These are phyloP conservation scores for Chaenocephalus aceratus DNA, from an alignment of 2,113 vertebrate genomes.

Conservation along the genomic window DNA sequence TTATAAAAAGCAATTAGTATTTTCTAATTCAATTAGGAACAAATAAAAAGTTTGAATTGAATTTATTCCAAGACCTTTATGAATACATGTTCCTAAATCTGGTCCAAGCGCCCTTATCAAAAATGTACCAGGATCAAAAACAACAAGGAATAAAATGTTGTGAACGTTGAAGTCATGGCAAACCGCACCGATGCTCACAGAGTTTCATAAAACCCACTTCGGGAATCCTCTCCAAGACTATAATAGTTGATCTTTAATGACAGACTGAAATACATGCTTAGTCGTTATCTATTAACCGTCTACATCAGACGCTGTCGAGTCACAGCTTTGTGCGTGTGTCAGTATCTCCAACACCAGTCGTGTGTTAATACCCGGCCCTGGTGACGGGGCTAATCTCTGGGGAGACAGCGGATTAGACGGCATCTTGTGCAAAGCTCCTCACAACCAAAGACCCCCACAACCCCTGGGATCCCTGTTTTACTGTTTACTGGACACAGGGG, in stretches of 20 bases:
- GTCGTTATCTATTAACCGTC: conserved; percentile 16
- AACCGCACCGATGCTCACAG: background rate
- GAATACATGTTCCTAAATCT: too few relatives aligned
- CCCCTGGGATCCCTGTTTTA: conserved; percentile 27
- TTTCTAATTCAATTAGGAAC: too few relatives aligned
- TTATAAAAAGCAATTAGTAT: too few relatives aligned
- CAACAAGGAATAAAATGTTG: too few relatives aligned
- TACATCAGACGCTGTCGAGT: conserved; percentile 6
- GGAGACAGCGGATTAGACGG: conserved; percentile 71
- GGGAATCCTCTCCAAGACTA: background rate
- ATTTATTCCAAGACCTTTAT: too few relatives aligned
- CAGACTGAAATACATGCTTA: background rate
- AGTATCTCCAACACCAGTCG: conserved; percentile 50
- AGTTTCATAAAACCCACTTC: background rate
- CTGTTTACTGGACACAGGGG: conserved; percentile 30
- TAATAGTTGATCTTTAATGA: conserved; percentile 16
- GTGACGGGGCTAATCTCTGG: conserved; percentile 69
- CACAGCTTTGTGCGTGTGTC: conserved; percentile 28
- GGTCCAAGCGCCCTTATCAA: too few relatives aligned
- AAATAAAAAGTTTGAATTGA: too few relatives aligned
- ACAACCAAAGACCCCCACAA: conserved; percentile 17
- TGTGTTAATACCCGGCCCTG: conserved; percentile 58
- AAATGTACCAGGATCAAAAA: too few relatives aligned
- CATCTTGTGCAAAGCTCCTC: conserved; percentile 56
- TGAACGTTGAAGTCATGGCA: background rate